Conservation (phyloP, 2,888 invertebrate genomes). For the Torymus tubicola region DNA sequence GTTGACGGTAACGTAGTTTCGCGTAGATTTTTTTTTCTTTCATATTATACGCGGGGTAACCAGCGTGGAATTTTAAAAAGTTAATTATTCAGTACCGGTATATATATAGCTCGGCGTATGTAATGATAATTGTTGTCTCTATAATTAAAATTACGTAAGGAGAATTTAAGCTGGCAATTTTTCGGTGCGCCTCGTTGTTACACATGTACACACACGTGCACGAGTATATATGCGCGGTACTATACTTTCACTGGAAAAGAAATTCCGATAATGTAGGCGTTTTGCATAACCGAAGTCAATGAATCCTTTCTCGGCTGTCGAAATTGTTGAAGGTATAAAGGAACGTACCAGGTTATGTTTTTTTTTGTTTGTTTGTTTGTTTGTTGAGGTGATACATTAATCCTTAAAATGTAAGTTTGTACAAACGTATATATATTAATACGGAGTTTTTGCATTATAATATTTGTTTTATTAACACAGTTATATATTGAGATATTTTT, state of each 20-base stretch:
- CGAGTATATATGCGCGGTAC: too few species aligned
- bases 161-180: too few species aligned
- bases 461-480: constrained; percentile 38
- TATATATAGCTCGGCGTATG: background rate
- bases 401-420: constrained; percentile 48
- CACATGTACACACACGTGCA: too few species aligned
- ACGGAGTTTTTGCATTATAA: background rate
- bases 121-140: background rate
- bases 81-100: background rate
- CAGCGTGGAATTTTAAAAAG: too few species aligned
- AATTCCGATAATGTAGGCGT: background rate
- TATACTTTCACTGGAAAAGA: background rate
- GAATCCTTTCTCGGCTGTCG: constrained; percentile 39
- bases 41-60: background rate
- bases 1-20: background rate
- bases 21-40: constrained; percentile 9
- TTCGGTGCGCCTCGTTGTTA: too few species aligned
- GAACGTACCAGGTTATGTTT: background rate
- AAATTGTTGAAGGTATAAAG: background rate
- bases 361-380: too few species aligned
- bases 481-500: constrained; percentile 4
- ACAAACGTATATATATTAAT: constrained; percentile 51
- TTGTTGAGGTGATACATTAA: constrained; percentile 38
- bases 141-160: too few species aligned
- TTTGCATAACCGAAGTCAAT: background rate